These are phyloP conservation scores for Brachionus asplanchnoidis DNA, from an alignment of 1,140 invertebrate species.

Conservation along the genomic window DNA sequence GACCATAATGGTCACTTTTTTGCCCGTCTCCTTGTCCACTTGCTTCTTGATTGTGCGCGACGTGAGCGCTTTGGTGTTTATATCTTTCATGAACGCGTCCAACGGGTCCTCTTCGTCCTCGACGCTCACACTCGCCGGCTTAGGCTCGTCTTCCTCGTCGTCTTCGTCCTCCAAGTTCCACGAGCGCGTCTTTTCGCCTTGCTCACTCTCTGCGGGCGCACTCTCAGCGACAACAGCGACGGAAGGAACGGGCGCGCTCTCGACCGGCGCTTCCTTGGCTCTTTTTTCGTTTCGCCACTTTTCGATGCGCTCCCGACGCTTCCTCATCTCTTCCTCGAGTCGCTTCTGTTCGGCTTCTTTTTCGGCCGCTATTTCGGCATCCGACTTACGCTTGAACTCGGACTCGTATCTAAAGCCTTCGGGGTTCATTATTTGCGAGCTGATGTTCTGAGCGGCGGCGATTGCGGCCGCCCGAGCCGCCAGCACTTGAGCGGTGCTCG, in stretches of 20 bases:
- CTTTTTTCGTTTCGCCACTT: slow-evolving; percentile 73
- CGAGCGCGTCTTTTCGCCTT: slow-evolving; percentile 69
- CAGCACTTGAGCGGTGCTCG: slow-evolving; percentile 12
- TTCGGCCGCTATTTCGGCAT: not conserved
- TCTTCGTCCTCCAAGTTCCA: slow-evolving; percentile 71
- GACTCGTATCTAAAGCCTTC: not conserved
- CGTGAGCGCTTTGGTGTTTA: not conserved
- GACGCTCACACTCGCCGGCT: not conserved
- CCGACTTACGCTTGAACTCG: not conserved
- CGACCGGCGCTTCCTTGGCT: slow-evolving; percentile 43
- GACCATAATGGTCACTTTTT: slow-evolving; percentile 64
- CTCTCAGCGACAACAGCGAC: not conserved
- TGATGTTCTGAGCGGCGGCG: slow-evolving; percentile 31
- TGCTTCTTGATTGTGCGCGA: not conserved
- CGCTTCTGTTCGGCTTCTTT: slow-evolving; percentile 41
- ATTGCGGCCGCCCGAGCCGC: slow-evolving; percentile 12
- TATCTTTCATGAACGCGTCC: slow-evolving; percentile 18
- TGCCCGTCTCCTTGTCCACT: slow-evolving; percentile 44
- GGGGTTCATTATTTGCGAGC: slow-evolving; percentile 11
- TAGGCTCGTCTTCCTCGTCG: slow-evolving; percentile 51
- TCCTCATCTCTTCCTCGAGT: slow-evolving; percentile 86
- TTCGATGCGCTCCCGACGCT: slow-evolving; percentile 84
- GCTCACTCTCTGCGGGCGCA: slow-evolving; percentile 34
- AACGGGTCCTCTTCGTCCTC: slow-evolving; percentile 44
- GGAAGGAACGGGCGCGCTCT: not conserved